Base-by-base conservation (phyloP, 2,113 vertebrate species). In the Caretta caretta region DNA sequence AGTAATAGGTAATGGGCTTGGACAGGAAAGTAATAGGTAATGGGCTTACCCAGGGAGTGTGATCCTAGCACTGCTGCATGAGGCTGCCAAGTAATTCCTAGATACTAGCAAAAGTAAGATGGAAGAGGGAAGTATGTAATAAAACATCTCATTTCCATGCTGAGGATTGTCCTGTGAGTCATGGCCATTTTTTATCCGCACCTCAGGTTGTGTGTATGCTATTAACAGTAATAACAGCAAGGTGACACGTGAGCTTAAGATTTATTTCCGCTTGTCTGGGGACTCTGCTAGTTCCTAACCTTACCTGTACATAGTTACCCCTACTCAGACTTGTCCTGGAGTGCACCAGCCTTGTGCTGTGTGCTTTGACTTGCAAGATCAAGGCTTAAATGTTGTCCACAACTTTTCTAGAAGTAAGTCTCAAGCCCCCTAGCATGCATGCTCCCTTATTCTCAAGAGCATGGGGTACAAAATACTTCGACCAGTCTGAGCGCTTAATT, bases 1-100 rank as follows among this genome's bases (percentile, higher is more conserved):
- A 75, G 69, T 42, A 38, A 75, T 17, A 69, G 5, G n/a, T 42
- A 42, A 75, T 38, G 69, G 8, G 27, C 78, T 51, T 65, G 0
- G 25, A 1, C 5, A 24, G 3, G 75, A 25, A n/a, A 75, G 69
- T 42, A 38, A 72, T 17, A 69, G 5, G n/a, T 42, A 42, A 75
- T 38, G 69, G 1, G 0, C 3, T 24, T 24, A 6, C 0, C 0
- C 35, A 0, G 0, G 6, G 13, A 29, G 51, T 5, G 2, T 50
- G 57, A 2, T 4, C 1, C 53, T 80, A 8, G 17, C 35, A n/a
- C 1, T 0, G 22, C 10, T 14, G 4, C 0, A 0, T 53, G 76
- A n/a, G n/a, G 48, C 50, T 35, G 42, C 51, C 84, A 84, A 4
- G 6, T 42, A 5, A 5, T 13, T 76, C 57, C 88, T 72, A 0